Base-by-base conservation (phyloP, 2,797 vertebrate genomes). In the Channallabes apus region DNA sequence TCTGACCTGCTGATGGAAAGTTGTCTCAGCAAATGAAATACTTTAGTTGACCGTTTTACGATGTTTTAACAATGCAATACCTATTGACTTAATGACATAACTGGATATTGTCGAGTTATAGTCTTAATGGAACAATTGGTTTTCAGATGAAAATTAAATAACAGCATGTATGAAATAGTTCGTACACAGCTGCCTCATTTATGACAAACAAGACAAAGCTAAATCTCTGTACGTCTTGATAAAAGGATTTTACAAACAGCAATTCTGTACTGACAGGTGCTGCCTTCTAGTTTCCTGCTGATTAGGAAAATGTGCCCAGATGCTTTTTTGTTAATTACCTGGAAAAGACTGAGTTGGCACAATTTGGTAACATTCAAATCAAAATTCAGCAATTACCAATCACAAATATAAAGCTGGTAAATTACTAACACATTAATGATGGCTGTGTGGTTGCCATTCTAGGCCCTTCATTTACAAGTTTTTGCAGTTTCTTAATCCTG, bases 61-160 rank as follows among this genome's bases (percentile, higher is more conserved):
- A 86, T 72, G 83, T 86, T 86, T 81, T 72, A 81, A 68, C 73
- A 78, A 83, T 87, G 87, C 86, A 35, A 82, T 85, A 79, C 78
- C 83, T 77, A 71, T 79, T 83, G 51, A 83, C 84, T 84, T 83
- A 86, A 89, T 88, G 80, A 61, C 67, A 65, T 77, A 61, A 51
- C 46, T 12, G 46, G 46, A 12, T 14, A 12, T 51, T 51, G 11
- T 51, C 46, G 5, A 51, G 46, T 51, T 51, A 51, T 14, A 51
- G 64, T 82, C 51, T 68, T 88, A 85, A 86, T 86, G 38, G 81
- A 88, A 75, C 81, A 83, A 86, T 86, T 76, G 80, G 62, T 35
- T 73, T 78, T 87, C 27, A 20, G 64, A 72, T 87, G 79, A 82
- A 84, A 87, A 87, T 89, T n/a, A 86, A 88, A 88, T 83, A 62